Evolutionary conservation across 2,113 vertebrate species (phyloP).

Genomic region (Menidia beryllina): DNA sequence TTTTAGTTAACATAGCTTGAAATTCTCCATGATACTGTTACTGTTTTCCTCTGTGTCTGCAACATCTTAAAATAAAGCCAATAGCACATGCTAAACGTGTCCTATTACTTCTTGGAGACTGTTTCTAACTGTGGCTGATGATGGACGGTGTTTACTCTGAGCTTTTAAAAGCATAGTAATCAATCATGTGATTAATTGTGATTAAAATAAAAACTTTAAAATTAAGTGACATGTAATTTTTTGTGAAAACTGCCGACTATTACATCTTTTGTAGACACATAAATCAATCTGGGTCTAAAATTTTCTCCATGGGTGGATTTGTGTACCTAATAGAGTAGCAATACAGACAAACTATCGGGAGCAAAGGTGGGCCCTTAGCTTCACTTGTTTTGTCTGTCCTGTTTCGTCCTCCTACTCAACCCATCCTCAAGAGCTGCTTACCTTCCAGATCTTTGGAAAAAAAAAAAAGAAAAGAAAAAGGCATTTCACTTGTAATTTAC

Average conservation of each 20-base stretch:
- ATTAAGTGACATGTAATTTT: background rate
- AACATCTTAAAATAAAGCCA: background rate
- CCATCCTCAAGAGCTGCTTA: slow-evolving; percentile 79
- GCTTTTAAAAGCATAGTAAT: background rate
- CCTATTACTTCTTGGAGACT: background rate
- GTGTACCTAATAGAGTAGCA: slow-evolving; percentile 58
- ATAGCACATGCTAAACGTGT: background rate
- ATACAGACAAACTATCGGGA: slow-evolving; percentile 63
- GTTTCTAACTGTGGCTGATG: background rate
- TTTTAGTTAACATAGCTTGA: background rate
- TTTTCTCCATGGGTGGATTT: slow-evolving; percentile 60
- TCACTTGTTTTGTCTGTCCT: slow-evolving; percentile 67
- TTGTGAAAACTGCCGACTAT: background rate
- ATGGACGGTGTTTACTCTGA: background rate
- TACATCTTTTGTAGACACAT: background rate
- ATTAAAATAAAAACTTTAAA: background rate
- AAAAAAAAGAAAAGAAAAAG: slow-evolving; percentile 48
- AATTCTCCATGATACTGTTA: too few species aligned
- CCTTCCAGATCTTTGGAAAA: slow-evolving; percentile 73
- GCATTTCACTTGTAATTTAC: slow-evolving; percentile 80
- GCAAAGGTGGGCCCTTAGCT: slow-evolving; percentile 63
- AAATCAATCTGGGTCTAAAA: slow-evolving; percentile 47
- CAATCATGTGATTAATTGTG: background rate
- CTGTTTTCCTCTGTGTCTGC: too few species aligned
- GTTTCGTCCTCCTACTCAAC: slow-evolving; percentile 66